phyloP scores from a whole-genome alignment of 2,888 invertebrate genomes.

The Phortica magna region DNA sequence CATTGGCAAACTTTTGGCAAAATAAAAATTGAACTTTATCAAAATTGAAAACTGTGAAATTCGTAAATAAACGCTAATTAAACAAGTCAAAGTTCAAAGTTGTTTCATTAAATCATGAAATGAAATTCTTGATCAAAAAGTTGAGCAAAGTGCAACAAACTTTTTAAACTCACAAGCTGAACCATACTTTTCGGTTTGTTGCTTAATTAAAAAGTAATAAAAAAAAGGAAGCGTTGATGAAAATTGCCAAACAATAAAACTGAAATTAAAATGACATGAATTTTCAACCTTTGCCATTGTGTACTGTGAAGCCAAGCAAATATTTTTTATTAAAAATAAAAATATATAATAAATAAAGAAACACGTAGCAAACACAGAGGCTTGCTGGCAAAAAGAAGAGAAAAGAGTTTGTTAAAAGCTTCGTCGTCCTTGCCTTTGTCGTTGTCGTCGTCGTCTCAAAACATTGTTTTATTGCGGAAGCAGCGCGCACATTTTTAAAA shows the following conservation, averaged over 20 bases:
- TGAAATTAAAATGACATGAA: constrained; percentile 12
- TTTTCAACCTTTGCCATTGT: neutral
- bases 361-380: neutral
- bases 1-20: too few relatives aligned
- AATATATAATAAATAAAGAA: constrained; percentile 2
- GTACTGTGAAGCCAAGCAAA: constrained; percentile 5
- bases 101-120: too few relatives aligned
- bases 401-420: constrained; percentile 32
- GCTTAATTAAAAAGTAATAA: neutral
- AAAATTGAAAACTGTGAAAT: too few relatives aligned
- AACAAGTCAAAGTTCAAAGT: too few relatives aligned
- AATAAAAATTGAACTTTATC: too few relatives aligned
- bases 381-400: neutral
- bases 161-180: neutral
- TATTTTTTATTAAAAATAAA: constrained; percentile 6
- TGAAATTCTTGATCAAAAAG: too few relatives aligned
- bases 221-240: neutral
- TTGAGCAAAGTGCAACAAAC: neutral
- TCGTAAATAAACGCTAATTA: too few relatives aligned
- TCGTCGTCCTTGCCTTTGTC: constrained; percentile 37
- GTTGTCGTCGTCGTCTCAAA: constrained; percentile 29
- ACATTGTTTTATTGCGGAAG: constrained; percentile 64
- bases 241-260: constrained; percentile 2
- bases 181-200: neutral
- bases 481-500: constrained; percentile 62